Evolutionary conservation across 2,797 vertebrate genomes (phyloP).

Genomic region (Heterohyrax brucei): DNA sequence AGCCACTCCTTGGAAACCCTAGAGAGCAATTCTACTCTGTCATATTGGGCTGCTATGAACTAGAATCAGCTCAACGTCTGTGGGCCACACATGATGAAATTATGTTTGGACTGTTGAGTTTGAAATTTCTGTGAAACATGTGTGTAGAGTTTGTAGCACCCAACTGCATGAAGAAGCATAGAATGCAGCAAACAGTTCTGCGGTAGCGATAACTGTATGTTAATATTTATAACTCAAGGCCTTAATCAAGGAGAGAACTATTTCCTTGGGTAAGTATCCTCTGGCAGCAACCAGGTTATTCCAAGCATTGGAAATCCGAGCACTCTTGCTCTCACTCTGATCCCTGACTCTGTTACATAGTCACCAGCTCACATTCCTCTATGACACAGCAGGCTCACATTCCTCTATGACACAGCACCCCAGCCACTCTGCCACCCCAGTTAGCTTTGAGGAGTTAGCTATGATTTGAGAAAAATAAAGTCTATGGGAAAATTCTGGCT

Average conservation of each 20-base stretch:
- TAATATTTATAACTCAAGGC: neutral
- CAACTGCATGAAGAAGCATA: neutral
- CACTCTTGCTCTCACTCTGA: too few species aligned
- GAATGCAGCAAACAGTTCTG: neutral
- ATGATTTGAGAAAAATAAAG: neutral
- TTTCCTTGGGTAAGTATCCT: neutral
- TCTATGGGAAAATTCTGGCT: neutral
- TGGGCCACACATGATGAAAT: neutral
- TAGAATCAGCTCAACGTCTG: too few species aligned
- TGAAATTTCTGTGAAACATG: neutral
- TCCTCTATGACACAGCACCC: neutral
- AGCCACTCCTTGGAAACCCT: too few species aligned
- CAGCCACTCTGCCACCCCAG: neutral
- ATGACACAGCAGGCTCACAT: fast-evolving
- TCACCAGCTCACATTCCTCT: neutral
- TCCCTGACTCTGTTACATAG: neutral
- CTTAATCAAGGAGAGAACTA: neutral
- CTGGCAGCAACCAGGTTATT: neutral
- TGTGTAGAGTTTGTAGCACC: neutral
- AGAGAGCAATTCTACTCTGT: too few species aligned
- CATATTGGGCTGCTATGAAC: too few species aligned
- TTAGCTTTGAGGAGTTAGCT: neutral
- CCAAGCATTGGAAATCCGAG: fast-evolving
- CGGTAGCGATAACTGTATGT: too few species aligned
- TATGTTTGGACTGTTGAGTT: neutral